A percentile compares a stretch with the other conserved stretches of the same genome.
Conservation (phyloP, 1,140 invertebrate species). For the Heliconius eleuchia region DNA sequence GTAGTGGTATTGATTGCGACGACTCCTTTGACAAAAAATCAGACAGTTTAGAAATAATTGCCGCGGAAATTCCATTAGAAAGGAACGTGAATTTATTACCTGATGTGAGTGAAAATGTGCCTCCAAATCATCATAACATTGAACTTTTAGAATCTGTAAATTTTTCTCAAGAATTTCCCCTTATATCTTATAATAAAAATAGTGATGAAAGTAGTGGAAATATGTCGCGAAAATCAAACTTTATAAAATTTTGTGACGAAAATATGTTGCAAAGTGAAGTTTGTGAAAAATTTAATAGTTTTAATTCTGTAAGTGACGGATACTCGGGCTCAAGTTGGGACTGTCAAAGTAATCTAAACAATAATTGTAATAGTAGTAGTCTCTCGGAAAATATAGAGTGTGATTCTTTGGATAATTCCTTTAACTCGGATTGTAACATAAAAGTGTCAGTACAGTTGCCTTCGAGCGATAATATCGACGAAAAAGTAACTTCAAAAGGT, state of each 20-base stretch:
- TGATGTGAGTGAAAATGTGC: constrained; percentile 44
- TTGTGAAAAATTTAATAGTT: constrained; percentile 74
- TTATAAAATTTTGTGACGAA: constrained; percentile 69
- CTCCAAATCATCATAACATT: constrained; percentile 55
- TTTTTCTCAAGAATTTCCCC: constrained; percentile 63
- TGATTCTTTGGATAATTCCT: constrained; percentile 65
- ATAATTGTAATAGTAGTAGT: constrained; percentile 53
- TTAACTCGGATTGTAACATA: constrained; percentile 62
- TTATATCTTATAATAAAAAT: constrained; percentile 55
- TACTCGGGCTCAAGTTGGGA: constrained; percentile 56
- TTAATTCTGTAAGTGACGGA: constrained; percentile 61
- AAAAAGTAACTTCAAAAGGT: constrained; percentile 47
- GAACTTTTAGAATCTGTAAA: constrained; percentile 66
- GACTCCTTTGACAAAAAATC: constrained; percentile 75
- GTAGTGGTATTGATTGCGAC: constrained; percentile 79
- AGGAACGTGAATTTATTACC: constrained; percentile 52
- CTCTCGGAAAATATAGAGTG: constrained; percentile 63
- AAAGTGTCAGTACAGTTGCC: constrained; percentile 65
- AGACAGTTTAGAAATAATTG: constrained; percentile 67
- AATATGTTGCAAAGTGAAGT: constrained; percentile 75
- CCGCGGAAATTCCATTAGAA: constrained; percentile 55
- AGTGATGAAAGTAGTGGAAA: constrained; percentile 49
- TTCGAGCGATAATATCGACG: constrained; percentile 47
- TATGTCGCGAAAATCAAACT: constrained; percentile 48
- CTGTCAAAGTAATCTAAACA: constrained; percentile 60